Percentiles rank a stretch among this genome's conserved stretches.
Evolutionary conservation across 2,888 invertebrate genomes (phyloP).

Genomic region (Palloptera scutellata): DNA sequence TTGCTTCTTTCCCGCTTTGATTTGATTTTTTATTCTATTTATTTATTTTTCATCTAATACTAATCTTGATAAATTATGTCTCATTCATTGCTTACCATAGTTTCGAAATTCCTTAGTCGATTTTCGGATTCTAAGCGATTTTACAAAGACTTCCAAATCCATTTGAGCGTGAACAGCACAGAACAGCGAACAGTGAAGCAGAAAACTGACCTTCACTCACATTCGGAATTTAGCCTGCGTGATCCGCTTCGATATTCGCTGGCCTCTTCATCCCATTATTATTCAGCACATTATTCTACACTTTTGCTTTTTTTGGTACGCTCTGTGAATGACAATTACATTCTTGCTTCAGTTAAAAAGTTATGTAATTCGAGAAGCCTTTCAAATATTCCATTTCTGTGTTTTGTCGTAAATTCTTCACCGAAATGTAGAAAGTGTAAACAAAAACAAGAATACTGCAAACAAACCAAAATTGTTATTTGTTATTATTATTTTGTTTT

Average conservation of each 20-base stretch:
- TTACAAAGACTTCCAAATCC: not conserved
- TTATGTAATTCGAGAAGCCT: no score
- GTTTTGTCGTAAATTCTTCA: no score
- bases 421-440: no score
- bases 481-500: no score
- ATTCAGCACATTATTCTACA: not conserved
- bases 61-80: slow-evolving; percentile 8
- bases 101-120: slow-evolving; percentile 18
- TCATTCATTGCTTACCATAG: not conserved
- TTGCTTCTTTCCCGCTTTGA: not conserved
- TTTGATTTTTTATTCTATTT: not conserved
- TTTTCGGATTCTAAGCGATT: slow-evolving; percentile 13
- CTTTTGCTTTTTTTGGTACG: not conserved
- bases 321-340: slow-evolving; percentile 9
- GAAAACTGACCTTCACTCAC: slow-evolving; percentile 29
- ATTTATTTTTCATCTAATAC: not conserved
- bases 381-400: no score
- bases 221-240: slow-evolving; percentile 8
- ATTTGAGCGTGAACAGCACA: slow-evolving; percentile 8
- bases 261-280: not conserved
- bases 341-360: not conserved
- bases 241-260: not conserved
- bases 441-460: no score
- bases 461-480: no score
- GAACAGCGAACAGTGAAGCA: slow-evolving; percentile 11